These are phyloP conservation scores for Hemibagrus guttatus DNA, from an alignment of 2,797 vertebrate genomes.

Conservation along the genomic window DNA sequence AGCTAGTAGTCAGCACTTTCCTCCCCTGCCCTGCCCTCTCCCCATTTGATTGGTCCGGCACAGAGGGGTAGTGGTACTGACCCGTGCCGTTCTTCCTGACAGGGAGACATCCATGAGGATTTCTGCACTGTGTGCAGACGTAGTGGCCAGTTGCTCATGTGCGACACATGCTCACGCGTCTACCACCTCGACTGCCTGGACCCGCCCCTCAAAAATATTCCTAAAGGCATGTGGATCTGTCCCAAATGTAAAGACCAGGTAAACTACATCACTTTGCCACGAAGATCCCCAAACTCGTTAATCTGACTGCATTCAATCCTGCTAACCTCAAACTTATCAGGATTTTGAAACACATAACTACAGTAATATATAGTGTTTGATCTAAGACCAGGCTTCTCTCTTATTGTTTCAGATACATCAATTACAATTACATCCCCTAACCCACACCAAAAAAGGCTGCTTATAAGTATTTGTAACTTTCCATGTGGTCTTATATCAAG, in stretches of 20 bases:
- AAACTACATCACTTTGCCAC: slow-evolving; percentile 71
- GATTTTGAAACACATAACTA: slow-evolving; percentile 19
- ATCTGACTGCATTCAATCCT: slow-evolving; percentile 28
- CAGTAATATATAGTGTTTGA: slow-evolving; percentile 20
- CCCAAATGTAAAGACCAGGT: slow-evolving; percentile 99
- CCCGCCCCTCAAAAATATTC: slow-evolving; percentile 98
- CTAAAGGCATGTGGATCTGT: slow-evolving; percentile 99
- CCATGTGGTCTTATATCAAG: slow-evolving; percentile 71
- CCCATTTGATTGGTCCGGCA: slow-evolving; percentile 65
- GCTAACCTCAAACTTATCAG: slow-evolving; percentile 39
- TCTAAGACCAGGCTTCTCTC: slow-evolving; percentile 7
- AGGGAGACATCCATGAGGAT: slow-evolving; percentile 99
- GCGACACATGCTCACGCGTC: slow-evolving; percentile 99
- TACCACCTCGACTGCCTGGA: slow-evolving; percentile 99
- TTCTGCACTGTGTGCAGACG: slow-evolving; percentile 99
- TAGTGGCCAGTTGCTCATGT: slow-evolving; percentile 99
- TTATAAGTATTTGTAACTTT: slow-evolving; percentile 76
- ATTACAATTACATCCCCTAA: slow-evolving; percentile 24
- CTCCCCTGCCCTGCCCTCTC: slow-evolving; percentile 59
- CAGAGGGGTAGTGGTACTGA: slow-evolving; percentile 74
- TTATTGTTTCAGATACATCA: slow-evolving; percentile 1
- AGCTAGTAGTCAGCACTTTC: slow-evolving; percentile 41
- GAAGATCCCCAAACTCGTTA: slow-evolving; percentile 31
- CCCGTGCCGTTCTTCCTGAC: slow-evolving; percentile 84
- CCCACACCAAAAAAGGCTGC: slow-evolving; percentile 69